Percentiles rank a stretch among this genome's conserved stretches.
Evolutionary conservation across 2,797 vertebrate genomes (phyloP).

Genomic region (Sebastes hopkinsi): DNA sequence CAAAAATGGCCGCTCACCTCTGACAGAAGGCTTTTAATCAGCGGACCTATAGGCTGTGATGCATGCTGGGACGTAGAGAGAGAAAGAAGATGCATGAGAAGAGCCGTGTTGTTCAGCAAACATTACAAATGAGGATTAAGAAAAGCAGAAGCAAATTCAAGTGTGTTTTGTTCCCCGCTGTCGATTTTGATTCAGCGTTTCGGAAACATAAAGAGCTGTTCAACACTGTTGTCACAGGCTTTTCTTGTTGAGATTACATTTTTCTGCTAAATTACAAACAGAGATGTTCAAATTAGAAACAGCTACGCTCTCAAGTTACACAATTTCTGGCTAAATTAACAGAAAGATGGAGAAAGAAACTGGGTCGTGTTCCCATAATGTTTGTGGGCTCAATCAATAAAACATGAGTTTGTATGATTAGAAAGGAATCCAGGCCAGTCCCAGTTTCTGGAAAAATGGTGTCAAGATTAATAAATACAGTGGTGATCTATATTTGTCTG

Average conservation of each 20-base stretch:
- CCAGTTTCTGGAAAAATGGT: slow-evolving; percentile 10
- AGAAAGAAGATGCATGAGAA: background rate
- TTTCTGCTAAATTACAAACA: slow-evolving; percentile 27
- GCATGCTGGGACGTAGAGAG: background rate
- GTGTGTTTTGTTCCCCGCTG: background rate
- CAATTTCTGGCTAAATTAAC: slow-evolving; percentile 5
- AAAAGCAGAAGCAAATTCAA: background rate
- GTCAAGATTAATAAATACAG: slow-evolving; percentile 23
- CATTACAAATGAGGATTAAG: background rate
- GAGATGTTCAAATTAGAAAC: slow-evolving; percentile 31
- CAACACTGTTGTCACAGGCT: background rate
- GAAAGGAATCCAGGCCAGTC: slow-evolving; percentile 18
- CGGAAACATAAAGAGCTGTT: background rate
- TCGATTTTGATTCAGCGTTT: background rate
- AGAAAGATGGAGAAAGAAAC: slow-evolving; percentile 10
- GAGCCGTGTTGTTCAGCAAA: background rate
- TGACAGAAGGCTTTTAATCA: slow-evolving; percentile 67
- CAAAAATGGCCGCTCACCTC: slow-evolving; percentile 46
- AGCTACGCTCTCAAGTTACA: background rate
- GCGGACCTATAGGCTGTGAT: slow-evolving; percentile 2
- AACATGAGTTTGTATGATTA: slow-evolving; percentile 46
- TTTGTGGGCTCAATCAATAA: slow-evolving; percentile 49
- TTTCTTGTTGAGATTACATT: background rate
- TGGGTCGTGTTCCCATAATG: slow-evolving; percentile 32
- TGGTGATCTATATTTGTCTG: background rate